Evolutionary conservation across 2,888 invertebrate species (phyloP), one percentile per base, ranked within the genome.

Genomic region (Orthonychiurus folsomi): DNA sequence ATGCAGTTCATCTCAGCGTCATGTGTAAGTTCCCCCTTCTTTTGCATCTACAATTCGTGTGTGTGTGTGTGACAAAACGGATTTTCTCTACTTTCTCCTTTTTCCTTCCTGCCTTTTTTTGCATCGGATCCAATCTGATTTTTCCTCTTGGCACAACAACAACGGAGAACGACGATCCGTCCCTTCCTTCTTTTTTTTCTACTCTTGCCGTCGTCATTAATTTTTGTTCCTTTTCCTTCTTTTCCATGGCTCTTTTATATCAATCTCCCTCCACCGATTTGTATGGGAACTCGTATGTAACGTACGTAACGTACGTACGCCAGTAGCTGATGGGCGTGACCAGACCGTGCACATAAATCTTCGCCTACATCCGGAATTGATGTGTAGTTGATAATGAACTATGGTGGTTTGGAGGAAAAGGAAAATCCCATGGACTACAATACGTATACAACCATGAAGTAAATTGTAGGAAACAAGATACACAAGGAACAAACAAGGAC

Each of bases 11-110:
- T 75, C 81, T 93, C 59, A 88, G 88, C 80, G 87, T 93, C 74
- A 89, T 92, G 85, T 93, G 93, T 93, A 82, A 89, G 92, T 88
- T 75, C 15, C n/a, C n/a, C n/a, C n/a, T n/a, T n/a, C n/a, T n/a
- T n/a, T n/a, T n/a, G n/a, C n/a, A 23, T n/a, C 20, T 47, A 53
- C 23, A 23, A 50, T 50, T 3, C 21, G 12, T 50, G 50, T 50
- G 12, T 50, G 50, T 50, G 12, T 50, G 50, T 50, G 61, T 61
- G 61, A 61, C 26, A 50, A 26, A 57, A 61, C 56, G 56, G 28
- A 26, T 25, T 20, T 47, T 24, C 23, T 56, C 47, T 48, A 28
- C 61, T 63, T 61, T 62, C 54, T 28, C 59, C 60, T 53, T 26
- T 63, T 54, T 53, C 28, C 48, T 59, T 53, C 63, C 56, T 47